Percentiles rank a stretch among this genome's conserved stretches.
Conservation (phyloP, 2,113 vertebrate genomes). For the Pseudonaja textilis region DNA sequence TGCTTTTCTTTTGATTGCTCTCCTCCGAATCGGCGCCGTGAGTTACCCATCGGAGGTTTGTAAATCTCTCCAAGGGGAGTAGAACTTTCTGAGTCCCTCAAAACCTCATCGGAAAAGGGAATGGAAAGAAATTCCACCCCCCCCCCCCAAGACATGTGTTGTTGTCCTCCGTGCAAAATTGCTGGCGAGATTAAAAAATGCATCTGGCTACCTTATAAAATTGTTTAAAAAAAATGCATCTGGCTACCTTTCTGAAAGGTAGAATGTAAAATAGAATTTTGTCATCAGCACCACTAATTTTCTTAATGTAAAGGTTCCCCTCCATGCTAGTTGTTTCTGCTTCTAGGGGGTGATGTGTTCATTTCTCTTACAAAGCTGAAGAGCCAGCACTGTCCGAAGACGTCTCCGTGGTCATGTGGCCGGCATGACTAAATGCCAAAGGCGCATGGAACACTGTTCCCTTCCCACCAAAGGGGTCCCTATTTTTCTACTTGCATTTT, state of each 20-base stretch:
- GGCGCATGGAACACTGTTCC: accelerated
- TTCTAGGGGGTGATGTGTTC: too few relatives aligned
- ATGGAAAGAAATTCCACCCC: neutral
- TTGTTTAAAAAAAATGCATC: neutral
- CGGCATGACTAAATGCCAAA: too few relatives aligned
- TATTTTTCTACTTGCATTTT: too few relatives aligned
- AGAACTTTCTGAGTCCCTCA: neutral
- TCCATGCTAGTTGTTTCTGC: too few relatives aligned
- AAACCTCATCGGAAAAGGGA: neutral
- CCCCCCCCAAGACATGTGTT: neutral
- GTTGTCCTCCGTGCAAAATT: neutral
- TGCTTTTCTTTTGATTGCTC: neutral
- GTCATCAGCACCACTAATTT: neutral
- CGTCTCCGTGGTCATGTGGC: too few relatives aligned
- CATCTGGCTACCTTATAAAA: neutral
- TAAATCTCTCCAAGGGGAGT: neutral
- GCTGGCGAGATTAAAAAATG: neutral
- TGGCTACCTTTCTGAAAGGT: neutral
- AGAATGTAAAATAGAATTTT: neutral
- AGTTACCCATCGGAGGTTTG: accelerated
- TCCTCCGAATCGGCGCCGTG: accelerated
- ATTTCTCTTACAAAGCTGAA: too few relatives aligned
- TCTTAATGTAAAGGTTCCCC: neutral
- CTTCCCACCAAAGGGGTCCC: too few relatives aligned
- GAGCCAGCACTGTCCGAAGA: too few relatives aligned